These are phyloP conservation scores for Ruditapes philippinarum DNA, from an alignment of 1,140 invertebrate species.

Conservation along the genomic window DNA sequence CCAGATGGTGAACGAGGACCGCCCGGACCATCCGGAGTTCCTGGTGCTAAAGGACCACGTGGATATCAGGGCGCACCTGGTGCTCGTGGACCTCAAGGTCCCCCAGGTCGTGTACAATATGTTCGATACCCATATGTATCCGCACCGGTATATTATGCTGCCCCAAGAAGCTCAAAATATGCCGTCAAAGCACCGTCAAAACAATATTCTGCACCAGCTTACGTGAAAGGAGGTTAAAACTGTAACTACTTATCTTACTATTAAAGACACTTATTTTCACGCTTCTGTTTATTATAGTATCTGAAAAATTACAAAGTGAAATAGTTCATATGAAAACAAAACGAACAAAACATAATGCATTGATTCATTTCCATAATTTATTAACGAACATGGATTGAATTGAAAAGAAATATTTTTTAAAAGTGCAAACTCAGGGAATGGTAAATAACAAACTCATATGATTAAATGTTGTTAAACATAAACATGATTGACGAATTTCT, in stretches of 20 bases:
- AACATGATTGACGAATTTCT: too few species aligned
- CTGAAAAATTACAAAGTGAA: too few species aligned
- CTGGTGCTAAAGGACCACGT: constrained; percentile 89
- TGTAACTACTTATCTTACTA: too few species aligned
- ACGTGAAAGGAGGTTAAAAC: not conserved
- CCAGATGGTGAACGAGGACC: constrained; percentile 72
- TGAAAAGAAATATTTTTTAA: too few species aligned
- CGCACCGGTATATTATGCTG: constrained; percentile 47
- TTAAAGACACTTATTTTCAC: too few species aligned
- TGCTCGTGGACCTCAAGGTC: constrained; percentile 87
- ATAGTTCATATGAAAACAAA: too few species aligned
- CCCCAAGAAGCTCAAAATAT: constrained; percentile 33
- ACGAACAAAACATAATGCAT: too few species aligned
- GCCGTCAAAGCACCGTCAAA: not conserved
- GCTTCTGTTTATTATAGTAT: too few species aligned
- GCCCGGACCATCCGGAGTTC: constrained; percentile 87
- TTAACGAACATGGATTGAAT: too few species aligned
- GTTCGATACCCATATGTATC: constrained; percentile 36
- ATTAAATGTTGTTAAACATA: too few species aligned
- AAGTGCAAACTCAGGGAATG: not conserved
- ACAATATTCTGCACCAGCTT: not conserved
- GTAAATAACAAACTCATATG: not conserved
- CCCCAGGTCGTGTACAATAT: constrained; percentile 88
- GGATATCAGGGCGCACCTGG: constrained; percentile 88
- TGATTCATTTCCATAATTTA: too few species aligned